Conservation (phyloP, 2,888 invertebrate species). For the Morpho helenor region DNA sequence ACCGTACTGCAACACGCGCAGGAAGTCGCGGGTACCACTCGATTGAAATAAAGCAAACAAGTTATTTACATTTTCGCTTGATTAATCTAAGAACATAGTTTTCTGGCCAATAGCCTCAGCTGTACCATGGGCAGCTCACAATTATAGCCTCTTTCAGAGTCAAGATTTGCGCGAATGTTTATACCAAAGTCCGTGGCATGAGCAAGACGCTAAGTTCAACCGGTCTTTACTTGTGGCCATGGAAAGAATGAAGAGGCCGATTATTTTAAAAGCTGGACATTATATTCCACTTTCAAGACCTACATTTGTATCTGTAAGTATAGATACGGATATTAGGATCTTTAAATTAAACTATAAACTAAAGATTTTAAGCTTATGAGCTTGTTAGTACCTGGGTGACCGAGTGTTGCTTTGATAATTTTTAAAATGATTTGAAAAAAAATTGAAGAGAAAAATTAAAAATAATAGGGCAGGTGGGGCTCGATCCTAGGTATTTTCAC, state of each 20-base stretch:
- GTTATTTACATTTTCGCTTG: too few species aligned
- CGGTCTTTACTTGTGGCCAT: slow-evolving; percentile 67
- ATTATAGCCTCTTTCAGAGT: slow-evolving; percentile 45
- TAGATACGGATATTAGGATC: background rate
- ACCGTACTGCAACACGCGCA: too few species aligned
- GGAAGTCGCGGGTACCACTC: too few species aligned
- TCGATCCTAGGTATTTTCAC: too few species aligned
- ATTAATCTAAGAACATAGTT: too few species aligned
- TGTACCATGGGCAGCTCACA: too few species aligned
- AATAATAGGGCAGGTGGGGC: too few species aligned
- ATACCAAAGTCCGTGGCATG: slow-evolving; percentile 77
- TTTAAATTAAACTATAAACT: background rate
- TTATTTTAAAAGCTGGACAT: slow-evolving; percentile 72
- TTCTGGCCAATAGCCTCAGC: too few species aligned
- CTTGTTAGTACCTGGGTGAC: background rate
- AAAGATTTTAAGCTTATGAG: background rate
- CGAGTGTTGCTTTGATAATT: slow-evolving; percentile 1
- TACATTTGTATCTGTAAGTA: slow-evolving; percentile 70
- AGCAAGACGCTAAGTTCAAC: slow-evolving; percentile 62
- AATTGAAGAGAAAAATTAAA: too few species aligned
- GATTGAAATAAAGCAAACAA: too few species aligned
- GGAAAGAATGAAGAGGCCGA: slow-evolving; percentile 68
- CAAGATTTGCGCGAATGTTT: slow-evolving; percentile 64
- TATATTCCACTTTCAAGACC: slow-evolving; percentile 72
- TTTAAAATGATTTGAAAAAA: background rate